Conservation (phyloP, 2,113 vertebrate genomes). For the Mesembrinibis cayennensis region DNA sequence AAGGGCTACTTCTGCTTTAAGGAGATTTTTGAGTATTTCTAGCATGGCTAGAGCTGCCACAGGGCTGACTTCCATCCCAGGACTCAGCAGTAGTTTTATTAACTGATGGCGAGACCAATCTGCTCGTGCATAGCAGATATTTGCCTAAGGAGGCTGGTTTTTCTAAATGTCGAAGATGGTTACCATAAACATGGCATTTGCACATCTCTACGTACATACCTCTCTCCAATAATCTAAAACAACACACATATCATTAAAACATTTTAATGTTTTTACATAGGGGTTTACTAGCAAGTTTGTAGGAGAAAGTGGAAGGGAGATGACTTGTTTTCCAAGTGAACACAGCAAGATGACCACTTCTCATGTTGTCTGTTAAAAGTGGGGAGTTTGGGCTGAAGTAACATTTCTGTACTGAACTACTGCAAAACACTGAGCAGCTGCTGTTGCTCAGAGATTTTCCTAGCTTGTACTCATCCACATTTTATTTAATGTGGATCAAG, state of each 20-base stretch:
- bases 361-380: background rate
- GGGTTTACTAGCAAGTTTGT: background rate
- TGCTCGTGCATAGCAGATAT: background rate
- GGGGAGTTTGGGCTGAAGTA: background rate
- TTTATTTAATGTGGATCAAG: background rate
- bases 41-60: background rate
- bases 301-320: background rate
- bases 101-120: background rate
- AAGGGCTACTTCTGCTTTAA: background rate
- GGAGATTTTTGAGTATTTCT: background rate
- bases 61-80: background rate
- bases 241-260: background rate
- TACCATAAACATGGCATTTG: background rate
- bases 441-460: background rate
- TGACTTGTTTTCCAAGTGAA: background rate
- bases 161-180: background rate
- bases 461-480: background rate
- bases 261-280: background rate
- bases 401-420: background rate
- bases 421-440: background rate
- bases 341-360: background rate
- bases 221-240: background rate
- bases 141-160: background rate
- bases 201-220: background rate
- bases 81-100: background rate